Evolutionary conservation across 2,888 invertebrate species (phyloP).

Genomic region (Stenolophus ochropezus): DNA sequence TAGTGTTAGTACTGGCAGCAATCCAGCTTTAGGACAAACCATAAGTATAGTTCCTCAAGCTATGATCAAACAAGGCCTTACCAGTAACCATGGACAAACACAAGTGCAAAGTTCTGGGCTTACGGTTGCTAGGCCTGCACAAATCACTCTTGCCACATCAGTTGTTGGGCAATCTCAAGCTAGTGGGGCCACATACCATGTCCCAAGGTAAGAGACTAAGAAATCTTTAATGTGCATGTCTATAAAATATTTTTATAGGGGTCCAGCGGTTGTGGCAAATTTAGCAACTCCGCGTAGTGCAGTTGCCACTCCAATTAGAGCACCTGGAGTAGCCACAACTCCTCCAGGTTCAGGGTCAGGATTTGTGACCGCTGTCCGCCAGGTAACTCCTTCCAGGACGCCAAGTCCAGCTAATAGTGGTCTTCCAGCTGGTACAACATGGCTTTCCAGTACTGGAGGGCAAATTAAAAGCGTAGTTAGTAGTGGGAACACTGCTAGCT

Average conservation of each 20-base stretch:
- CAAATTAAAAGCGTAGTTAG: constrained; percentile 51
- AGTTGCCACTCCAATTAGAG: constrained; percentile 73
- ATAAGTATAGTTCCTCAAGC: constrained; percentile 73
- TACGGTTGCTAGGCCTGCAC: constrained; percentile 70
- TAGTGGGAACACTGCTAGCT: constrained; percentile 66
- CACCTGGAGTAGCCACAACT: constrained; percentile 70
- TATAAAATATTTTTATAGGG: constrained; percentile 73
- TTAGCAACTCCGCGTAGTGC: constrained; percentile 81
- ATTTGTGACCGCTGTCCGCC: constrained; percentile 49
- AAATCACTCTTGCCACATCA: constrained; percentile 71
- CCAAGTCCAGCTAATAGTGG: constrained; percentile 72
- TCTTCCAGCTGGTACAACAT: constrained; percentile 67
- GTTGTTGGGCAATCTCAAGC: constrained; percentile 68
- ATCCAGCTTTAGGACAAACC: constrained; percentile 69
- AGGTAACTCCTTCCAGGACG: constrained; percentile 68
- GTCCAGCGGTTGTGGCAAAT: constrained; percentile 85
- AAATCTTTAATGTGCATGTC: constrained; percentile 64
- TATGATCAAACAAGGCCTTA: constrained; percentile 74
- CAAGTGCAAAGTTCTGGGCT: constrained; percentile 66
- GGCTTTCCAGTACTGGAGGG: constrained; percentile 45
- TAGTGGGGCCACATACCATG: constrained; percentile 70
- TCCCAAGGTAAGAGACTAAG: constrained; percentile 66
- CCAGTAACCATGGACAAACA: constrained; percentile 64
- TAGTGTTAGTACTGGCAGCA: constrained; percentile 67
- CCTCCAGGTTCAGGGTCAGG: constrained; percentile 64